A percentile compares a stretch with the other conserved stretches of the same genome.
Evolutionary conservation across 2,797 vertebrate genomes (phyloP).

Genomic region (Sandelia bainsii): DNA sequence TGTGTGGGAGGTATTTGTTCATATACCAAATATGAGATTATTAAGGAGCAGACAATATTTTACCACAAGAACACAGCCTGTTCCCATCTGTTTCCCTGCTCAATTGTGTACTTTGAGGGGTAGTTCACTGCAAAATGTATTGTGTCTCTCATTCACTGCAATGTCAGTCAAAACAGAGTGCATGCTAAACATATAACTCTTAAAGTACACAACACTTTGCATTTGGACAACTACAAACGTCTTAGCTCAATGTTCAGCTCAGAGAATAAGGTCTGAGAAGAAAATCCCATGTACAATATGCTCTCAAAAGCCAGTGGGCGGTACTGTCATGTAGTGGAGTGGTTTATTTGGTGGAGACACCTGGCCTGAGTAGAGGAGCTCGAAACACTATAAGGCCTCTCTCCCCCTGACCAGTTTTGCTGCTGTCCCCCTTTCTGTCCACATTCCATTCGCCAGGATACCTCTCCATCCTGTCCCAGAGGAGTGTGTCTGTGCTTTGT

Average conservation of each 20-base stretch:
- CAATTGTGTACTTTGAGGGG: constrained; percentile 59
- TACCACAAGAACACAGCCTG: constrained; percentile 61
- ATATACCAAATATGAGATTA: constrained; percentile 72
- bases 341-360: constrained; percentile 78
- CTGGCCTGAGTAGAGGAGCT: constrained; percentile 68
- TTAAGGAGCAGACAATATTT: constrained; percentile 68
- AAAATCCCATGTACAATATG: constrained; percentile 13
- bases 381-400: constrained; percentile 64
- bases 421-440: constrained; percentile 72
- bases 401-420: constrained; percentile 72
- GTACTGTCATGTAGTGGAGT: constrained; percentile 43
- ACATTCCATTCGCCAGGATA: constrained; percentile 89
- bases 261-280: constrained; percentile 16
- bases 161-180: constrained; percentile 27
- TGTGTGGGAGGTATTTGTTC: constrained; percentile 80
- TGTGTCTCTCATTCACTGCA: constrained; percentile 30
- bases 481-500: constrained; percentile 72
- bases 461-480: constrained; percentile 85
- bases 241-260: neutral
- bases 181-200: constrained; percentile 1
- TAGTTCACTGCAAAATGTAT: constrained; percentile 47
- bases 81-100: constrained; percentile 63
- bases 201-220: neutral
- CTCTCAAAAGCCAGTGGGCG: constrained; percentile 59
- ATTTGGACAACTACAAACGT: constrained; percentile 9